A percentile compares a stretch with the other conserved stretches of the same genome.
Conservation (phyloP, 2,113 vertebrate species). For the Phainopepla nitens region DNA sequence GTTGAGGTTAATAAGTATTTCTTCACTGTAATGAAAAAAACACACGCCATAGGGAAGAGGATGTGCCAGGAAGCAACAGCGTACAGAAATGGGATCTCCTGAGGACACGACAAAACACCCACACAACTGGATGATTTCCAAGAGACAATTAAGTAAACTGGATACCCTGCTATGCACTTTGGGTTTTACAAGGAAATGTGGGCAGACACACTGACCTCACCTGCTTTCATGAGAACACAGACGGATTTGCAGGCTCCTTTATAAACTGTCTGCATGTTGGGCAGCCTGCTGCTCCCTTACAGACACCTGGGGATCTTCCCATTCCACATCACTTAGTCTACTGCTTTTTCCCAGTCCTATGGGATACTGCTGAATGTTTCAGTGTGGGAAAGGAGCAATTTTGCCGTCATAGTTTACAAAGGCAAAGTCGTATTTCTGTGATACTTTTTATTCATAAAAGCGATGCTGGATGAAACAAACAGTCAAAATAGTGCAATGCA, state of each 20-base stretch:
- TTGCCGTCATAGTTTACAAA: not conserved
- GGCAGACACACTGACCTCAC: not conserved
- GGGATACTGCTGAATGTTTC: not conserved
- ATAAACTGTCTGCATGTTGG: not conserved
- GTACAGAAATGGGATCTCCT: not conserved
- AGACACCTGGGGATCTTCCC: not conserved
- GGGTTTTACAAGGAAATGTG: not conserved
- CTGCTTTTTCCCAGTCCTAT: not conserved
- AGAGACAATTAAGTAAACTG: not conserved
- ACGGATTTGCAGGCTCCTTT: not conserved
- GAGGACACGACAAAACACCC: not conserved
- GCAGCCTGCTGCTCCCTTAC: not conserved
- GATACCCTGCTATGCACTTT: not conserved
- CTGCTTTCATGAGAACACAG: not conserved
- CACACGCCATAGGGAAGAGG: not conserved
- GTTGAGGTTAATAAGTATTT: slow-evolving; percentile 3
- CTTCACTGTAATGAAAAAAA: not conserved
- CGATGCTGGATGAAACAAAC: not conserved
- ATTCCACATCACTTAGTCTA: not conserved
- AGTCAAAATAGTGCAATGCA: not conserved
- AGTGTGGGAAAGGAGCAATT: not conserved
- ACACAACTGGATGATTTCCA: not conserved
- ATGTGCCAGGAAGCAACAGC: not conserved
- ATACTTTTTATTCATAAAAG: not conserved
- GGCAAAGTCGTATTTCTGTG: not conserved